These are phyloP conservation scores for Macrotus californicus DNA, from an alignment of 2,113 vertebrate species.

Conservation along the genomic window DNA sequence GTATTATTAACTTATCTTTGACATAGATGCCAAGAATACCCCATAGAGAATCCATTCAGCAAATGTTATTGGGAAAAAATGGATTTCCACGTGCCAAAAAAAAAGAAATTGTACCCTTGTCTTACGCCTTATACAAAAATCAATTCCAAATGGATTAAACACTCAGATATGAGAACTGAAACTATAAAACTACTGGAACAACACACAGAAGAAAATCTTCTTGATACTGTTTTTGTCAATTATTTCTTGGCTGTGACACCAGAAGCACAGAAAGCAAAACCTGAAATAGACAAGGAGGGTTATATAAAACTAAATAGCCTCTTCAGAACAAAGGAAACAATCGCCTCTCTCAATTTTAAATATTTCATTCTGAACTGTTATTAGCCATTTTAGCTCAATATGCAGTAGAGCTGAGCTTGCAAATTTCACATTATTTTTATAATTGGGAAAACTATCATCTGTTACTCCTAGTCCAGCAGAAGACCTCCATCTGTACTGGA, in stretches of 20 bases:
- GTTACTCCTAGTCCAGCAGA: background rate
- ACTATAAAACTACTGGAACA: background rate
- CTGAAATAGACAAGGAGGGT: background rate
- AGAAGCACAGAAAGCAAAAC: background rate
- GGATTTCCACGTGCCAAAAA: background rate
- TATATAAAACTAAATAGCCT: background rate
- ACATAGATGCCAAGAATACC: background rate
- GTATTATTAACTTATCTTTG: background rate
- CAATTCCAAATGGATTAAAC: background rate
- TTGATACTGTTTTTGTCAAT: background rate
- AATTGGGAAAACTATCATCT: slow-evolving; percentile 7
- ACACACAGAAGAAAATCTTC: background rate
- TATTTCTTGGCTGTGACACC: background rate
- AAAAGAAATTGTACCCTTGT: background rate
- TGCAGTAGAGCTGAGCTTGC: background rate
- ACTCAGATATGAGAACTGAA: background rate
- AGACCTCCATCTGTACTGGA: background rate
- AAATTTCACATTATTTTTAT: background rate
- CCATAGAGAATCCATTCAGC: background rate
- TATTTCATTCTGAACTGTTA: background rate
- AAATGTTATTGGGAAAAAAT: background rate
- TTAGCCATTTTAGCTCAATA: background rate
- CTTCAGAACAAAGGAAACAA: background rate
- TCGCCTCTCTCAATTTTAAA: background rate
- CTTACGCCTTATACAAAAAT: background rate